These are phyloP conservation scores for Halocynthia aurantium DNA, from an alignment of 23 tunicate genomes.

Conservation along the genomic window DNA sequence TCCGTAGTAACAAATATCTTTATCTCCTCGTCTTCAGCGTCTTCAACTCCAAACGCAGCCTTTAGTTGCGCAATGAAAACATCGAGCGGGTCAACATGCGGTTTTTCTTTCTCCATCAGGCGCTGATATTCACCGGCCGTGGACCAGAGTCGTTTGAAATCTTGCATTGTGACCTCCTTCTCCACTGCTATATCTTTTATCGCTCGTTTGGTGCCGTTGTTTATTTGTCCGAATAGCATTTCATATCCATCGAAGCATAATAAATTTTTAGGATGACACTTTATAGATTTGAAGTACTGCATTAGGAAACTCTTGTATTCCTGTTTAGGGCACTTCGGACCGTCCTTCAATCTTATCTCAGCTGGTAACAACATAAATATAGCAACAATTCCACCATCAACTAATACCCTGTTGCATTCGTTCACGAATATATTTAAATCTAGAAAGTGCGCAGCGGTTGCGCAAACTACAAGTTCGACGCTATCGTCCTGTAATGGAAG, in stretches of 20 bases:
- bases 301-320: too few relatives aligned
- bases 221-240: not conserved
- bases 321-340: too few relatives aligned
- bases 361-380: not conserved
- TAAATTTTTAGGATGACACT: too few relatives aligned
- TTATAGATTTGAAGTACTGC: too few relatives aligned
- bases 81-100: not conserved
- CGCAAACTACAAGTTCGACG: constrained; percentile 2
- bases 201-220: not conserved
- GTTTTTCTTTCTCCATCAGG: constrained; percentile 1
- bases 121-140: not conserved
- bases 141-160: not conserved
- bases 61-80: not conserved
- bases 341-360: too few relatives aligned
- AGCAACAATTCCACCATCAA: not conserved
- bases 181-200: not conserved
- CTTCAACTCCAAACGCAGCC: too few relatives aligned
- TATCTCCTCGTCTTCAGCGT: too few relatives aligned
- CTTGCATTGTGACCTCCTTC: not conserved
- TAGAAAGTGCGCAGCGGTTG: constrained; percentile 4
- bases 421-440: not conserved
- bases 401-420: constrained; percentile 3
- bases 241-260: not conserved
- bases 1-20: too few relatives aligned
- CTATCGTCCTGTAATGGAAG: not conserved